These are phyloP conservation scores for Lonchura striata DNA, from an alignment of 2,113 vertebrate species.

Conservation along the genomic window DNA sequence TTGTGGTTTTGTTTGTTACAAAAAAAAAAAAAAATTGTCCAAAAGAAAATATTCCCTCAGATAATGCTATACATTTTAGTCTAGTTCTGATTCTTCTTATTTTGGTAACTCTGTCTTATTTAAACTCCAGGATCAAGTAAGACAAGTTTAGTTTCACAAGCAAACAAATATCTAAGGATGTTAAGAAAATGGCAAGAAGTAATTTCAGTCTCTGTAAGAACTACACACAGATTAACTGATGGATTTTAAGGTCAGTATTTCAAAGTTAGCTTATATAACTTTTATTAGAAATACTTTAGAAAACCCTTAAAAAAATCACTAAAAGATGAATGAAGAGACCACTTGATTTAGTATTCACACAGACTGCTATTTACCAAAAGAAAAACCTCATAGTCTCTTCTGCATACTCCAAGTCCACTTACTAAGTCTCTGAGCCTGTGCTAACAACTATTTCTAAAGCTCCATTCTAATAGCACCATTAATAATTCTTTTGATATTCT, in stretches of 20 bases:
- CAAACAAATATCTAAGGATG: neutral
- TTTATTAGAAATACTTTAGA: neutral
- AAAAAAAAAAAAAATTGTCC: neutral
- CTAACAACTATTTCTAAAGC: neutral
- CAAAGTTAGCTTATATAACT: neutral
- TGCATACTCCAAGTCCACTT: neutral
- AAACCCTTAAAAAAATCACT: neutral
- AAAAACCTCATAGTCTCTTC: neutral
- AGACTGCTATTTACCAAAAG: neutral
- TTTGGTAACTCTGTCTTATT: neutral
- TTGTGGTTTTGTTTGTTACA: neutral
- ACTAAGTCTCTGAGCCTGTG: neutral
- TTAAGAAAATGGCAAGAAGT: neutral
- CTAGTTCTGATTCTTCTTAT: neutral
- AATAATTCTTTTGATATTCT: constrained; percentile 8
- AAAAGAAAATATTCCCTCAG: neutral
- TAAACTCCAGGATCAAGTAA: neutral
- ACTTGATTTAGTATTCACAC: constrained; percentile 21
- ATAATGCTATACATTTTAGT: neutral
- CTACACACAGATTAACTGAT: neutral
- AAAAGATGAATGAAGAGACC: constrained; percentile 12
- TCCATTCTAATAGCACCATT: neutral
- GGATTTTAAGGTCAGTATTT: neutral
- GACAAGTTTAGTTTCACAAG: neutral
- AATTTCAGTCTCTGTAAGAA: neutral